These are phyloP conservation scores for Galerucella pusilla DNA, from an alignment of 2,888 invertebrate species.

Conservation along the genomic window DNA sequence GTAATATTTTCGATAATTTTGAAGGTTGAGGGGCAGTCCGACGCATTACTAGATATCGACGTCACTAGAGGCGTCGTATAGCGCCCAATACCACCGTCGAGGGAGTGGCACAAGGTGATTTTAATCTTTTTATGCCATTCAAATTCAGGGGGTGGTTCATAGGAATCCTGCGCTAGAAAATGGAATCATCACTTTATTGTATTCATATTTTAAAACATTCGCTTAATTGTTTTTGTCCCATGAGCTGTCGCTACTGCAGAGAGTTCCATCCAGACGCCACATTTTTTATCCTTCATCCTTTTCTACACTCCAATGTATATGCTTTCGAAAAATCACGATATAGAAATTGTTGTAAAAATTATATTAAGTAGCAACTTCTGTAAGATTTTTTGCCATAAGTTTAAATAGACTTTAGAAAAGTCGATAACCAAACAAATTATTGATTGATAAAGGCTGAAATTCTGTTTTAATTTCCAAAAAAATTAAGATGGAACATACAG, in stretches of 20 bases:
- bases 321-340: too few relatives aligned
- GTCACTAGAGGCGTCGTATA: conserved; percentile 64
- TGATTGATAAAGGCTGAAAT: too few relatives aligned
- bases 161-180: conserved; percentile 60
- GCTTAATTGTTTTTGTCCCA: neutral
- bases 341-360: too few relatives aligned
- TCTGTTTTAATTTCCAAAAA: too few relatives aligned
- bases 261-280: conserved; percentile 1
- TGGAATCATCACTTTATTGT: conserved; percentile 47
- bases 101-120: conserved; percentile 66
- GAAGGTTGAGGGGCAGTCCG: conserved; percentile 61
- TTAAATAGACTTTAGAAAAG: too few relatives aligned
- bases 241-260: neutral
- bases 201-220: conserved; percentile 30
- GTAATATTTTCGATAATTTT: conserved; percentile 47
- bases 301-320: neutral
- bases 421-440: too few relatives aligned
- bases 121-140: conserved; percentile 67
- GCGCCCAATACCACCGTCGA: conserved; percentile 64
- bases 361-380: too few relatives aligned
- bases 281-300: neutral
- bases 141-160: conserved; percentile 65
- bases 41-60: conserved; percentile 62
- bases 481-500: too few relatives aligned
- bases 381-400: too few relatives aligned